These are phyloP conservation scores for Leucoraja erinaceus DNA, from an alignment of 2,113 vertebrate species.

Conservation along the genomic window DNA sequence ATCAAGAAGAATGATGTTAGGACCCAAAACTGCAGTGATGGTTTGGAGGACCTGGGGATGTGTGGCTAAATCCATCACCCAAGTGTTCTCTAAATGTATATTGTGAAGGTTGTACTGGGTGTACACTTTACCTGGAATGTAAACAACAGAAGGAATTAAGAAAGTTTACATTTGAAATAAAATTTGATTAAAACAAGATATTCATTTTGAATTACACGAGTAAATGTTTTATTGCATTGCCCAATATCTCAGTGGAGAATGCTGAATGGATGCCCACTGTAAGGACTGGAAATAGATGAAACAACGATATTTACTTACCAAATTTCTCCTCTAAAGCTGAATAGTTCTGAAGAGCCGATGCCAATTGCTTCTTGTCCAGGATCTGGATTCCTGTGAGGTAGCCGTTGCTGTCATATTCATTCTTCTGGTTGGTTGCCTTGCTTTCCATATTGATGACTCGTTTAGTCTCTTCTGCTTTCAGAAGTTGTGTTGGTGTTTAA, in stretches of 20 bases:
- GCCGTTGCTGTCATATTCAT: not conserved
- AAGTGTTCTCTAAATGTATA: conserved; percentile 57
- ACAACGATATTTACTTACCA: conserved; percentile 49
- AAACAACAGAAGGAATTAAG: not conserved
- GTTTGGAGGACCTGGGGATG: conserved; percentile 53
- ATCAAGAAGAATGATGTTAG: conserved; percentile 63
- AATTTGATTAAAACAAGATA: not conserved
- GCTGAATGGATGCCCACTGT: not conserved
- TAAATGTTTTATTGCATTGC: not conserved
- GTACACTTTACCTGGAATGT: conserved; percentile 54
- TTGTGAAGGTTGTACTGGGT: conserved; percentile 68
- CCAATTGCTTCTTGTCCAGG: conserved; percentile 52
- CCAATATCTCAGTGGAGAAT: not conserved
- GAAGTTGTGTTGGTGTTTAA: not conserved
- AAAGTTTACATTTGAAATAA: not conserved
- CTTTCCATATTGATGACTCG: not conserved
- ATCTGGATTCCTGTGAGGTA: conserved; percentile 56
- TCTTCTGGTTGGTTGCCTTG: not conserved
- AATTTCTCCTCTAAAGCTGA: conserved; percentile 58
- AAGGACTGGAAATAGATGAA: not conserved
- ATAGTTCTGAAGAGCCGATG: conserved; percentile 51
- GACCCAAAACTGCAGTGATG: conserved; percentile 55
- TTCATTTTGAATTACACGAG: not conserved
- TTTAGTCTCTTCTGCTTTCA: not conserved
- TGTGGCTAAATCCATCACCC: conserved; percentile 58